Evolutionary conservation across 1,140 invertebrate genomes (phyloP).

Genomic region (Helicorthomorpha holstii): DNA sequence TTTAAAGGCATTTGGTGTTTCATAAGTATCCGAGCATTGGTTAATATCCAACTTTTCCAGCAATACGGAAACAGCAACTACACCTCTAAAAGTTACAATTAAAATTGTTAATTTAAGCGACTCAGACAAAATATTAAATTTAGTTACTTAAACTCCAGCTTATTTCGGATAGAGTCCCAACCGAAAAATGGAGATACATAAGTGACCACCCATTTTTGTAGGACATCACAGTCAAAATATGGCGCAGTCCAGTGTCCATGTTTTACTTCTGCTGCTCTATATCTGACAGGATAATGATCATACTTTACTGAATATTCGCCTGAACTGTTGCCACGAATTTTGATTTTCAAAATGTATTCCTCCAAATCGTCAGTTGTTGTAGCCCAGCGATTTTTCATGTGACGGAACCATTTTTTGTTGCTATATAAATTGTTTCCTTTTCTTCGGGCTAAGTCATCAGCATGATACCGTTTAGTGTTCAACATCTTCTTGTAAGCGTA

Average conservation of each 20-base stretch:
- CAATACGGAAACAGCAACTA: slow-evolving; percentile 82
- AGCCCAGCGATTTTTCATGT: slow-evolving; percentile 78
- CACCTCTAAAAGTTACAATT: slow-evolving; percentile 49
- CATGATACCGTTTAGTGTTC: slow-evolving; percentile 63
- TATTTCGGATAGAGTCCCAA: slow-evolving; percentile 76
- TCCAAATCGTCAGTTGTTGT: slow-evolving; percentile 83
- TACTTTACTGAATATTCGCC: slow-evolving; percentile 64
- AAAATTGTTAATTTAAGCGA: background rate
- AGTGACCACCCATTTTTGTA: slow-evolving; percentile 63
- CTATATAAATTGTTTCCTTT: slow-evolving; percentile 41
- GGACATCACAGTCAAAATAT: slow-evolving; percentile 85
- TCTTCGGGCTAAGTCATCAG: slow-evolving; percentile 64
- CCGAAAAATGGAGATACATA: slow-evolving; percentile 95
- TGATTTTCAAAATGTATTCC: slow-evolving; percentile 82
- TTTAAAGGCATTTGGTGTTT: slow-evolving; percentile 84
- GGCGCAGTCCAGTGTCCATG: slow-evolving; percentile 88
- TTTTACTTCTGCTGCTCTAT: slow-evolving; percentile 56
- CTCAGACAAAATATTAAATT: background rate
- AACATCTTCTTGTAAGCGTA: slow-evolving; percentile 67
- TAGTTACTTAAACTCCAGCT: slow-evolving; percentile 56
- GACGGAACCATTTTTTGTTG: slow-evolving; percentile 68
- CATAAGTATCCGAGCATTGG: slow-evolving; percentile 75
- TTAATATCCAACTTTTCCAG: slow-evolving; percentile 80
- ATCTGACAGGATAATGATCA: slow-evolving; percentile 60
- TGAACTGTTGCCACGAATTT: slow-evolving; percentile 71